phyloP scores from a whole-genome alignment of 2,113 vertebrate species.

The Aix galericulata region DNA sequence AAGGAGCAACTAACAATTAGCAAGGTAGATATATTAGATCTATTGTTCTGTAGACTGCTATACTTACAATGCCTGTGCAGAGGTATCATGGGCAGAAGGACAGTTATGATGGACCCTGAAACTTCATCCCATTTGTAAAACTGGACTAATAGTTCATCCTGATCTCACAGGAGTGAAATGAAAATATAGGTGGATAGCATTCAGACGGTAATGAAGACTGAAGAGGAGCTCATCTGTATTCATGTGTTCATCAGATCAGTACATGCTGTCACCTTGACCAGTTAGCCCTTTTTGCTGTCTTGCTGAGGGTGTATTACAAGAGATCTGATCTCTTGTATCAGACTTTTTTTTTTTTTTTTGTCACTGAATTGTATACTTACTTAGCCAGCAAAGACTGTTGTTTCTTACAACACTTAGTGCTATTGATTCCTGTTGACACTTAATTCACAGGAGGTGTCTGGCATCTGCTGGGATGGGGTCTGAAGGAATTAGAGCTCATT shows the following conservation, averaged over 20 bases:
- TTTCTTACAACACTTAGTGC: not conserved
- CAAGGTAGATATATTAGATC: not conserved
- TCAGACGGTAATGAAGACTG: not conserved
- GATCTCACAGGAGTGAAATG: not conserved
- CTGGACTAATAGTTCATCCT: not conserved
- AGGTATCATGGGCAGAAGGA: not conserved
- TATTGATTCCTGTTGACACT: not conserved
- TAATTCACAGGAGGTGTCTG: not conserved
- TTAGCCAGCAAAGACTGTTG: not conserved
- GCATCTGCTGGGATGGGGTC: not conserved
- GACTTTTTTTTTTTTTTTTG: too few species aligned
- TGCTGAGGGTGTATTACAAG: not conserved
- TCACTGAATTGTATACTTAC: not conserved
- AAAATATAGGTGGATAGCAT: not conserved
- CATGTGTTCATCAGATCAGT: not conserved
- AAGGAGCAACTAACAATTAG: not conserved
- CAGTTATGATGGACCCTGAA: rapidly evolving
- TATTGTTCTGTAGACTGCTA: not conserved
- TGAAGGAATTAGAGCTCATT: not conserved
- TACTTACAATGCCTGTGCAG: not conserved
- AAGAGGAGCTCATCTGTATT: not conserved
- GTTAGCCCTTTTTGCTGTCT: not conserved
- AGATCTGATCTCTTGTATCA: not conserved
- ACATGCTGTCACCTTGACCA: not conserved
- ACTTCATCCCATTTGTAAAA: not conserved